A percentile compares a stretch with the other conserved stretches of the same genome.
Evolutionary conservation across 2,888 invertebrate species (phyloP).

Genomic region (Smittia aterrima): DNA sequence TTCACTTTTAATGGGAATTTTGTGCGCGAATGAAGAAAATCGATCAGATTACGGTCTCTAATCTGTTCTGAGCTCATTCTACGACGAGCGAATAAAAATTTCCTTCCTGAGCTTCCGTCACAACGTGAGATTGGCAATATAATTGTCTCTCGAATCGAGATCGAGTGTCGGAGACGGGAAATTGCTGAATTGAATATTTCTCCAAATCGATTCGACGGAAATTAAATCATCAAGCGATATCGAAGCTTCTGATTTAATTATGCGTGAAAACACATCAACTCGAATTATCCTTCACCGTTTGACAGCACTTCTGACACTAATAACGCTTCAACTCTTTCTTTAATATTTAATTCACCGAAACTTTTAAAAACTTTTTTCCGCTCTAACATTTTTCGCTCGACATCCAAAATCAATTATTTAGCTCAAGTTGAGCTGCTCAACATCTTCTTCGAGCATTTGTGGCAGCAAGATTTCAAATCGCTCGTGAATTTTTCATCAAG

Average conservation of each 20-base stretch:
- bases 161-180: neutral
- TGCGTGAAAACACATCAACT: slow-evolving; percentile 4
- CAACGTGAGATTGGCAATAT: neutral
- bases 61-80: neutral
- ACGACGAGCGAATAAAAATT: neutral
- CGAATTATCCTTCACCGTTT: neutral
- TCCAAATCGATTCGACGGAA: neutral
- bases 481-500: no score
- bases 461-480: no score
- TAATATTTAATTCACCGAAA: no score
- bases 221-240: slow-evolving; percentile 5
- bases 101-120: neutral
- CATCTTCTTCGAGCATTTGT: no score
- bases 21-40: slow-evolving; percentile 15
- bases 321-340: neutral
- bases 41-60: slow-evolving; percentile 4
- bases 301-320: slow-evolving; percentile 8
- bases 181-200: neutral
- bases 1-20: slow-evolving; percentile 18
- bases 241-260: slow-evolving; percentile 4
- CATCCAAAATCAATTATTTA: neutral
- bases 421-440: no score
- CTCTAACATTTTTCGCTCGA: neutral
- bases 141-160: neutral
- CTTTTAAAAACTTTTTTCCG: neutral